These are phyloP conservation scores for Teleiodes luculella DNA, from an alignment of 2,888 invertebrate species.

Conservation along the genomic window DNA sequence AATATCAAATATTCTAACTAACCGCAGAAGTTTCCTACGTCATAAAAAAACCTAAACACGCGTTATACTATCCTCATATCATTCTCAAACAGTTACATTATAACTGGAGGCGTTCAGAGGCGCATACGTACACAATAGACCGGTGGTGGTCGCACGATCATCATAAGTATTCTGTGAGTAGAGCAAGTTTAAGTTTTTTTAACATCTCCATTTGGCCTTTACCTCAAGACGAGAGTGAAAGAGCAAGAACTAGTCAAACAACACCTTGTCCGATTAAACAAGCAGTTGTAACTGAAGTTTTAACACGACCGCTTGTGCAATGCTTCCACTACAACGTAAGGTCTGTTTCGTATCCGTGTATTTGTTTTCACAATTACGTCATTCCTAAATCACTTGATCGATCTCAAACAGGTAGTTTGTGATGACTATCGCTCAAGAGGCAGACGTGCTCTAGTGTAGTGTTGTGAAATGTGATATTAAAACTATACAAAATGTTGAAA, in stretches of 20 bases:
- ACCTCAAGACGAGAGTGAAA: conserved; percentile 6
- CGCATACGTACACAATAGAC: background rate
- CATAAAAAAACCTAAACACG: no score
- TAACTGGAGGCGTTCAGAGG: background rate
- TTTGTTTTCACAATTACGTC: conserved; percentile 72
- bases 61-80: no score
- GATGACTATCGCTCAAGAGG: conserved; percentile 22
- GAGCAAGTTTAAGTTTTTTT: conserved; percentile 6
- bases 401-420: conserved; percentile 36
- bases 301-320: conserved; percentile 39
- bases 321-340: conserved; percentile 40
- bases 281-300: conserved; percentile 42
- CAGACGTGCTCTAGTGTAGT: conserved; percentile 37
- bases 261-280: conserved; percentile 8
- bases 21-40: no score
- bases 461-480: conserved; percentile 27
- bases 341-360: conserved; percentile 46
- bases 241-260: conserved; percentile 4
- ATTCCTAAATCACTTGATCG: conserved; percentile 41
- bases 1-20: no score
- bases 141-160: no score
- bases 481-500: conserved; percentile 58
- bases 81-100: no score
- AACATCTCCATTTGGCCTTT: conserved; percentile 4
- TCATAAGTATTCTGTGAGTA: background rate